These are phyloP conservation scores for Marasmarcha lunaedactyla DNA, from an alignment of 2,888 invertebrate species.

Conservation along the genomic window DNA sequence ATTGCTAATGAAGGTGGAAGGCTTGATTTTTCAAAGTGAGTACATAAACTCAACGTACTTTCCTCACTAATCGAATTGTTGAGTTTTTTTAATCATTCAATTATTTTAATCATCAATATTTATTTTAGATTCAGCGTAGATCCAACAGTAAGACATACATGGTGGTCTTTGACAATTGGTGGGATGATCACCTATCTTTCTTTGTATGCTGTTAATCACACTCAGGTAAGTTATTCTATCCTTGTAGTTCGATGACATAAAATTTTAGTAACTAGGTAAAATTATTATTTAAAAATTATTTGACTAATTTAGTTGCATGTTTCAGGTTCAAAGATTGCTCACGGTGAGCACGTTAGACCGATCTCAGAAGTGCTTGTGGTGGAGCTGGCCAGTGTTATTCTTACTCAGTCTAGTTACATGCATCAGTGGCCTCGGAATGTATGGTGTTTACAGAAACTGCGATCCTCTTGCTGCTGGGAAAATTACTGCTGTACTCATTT, in stretches of 20 bases:
- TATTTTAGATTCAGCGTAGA: slow-evolving; percentile 76
- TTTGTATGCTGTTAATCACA: slow-evolving; percentile 89
- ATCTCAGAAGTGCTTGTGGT: slow-evolving; percentile 81
- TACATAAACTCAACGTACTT: too few relatives aligned
- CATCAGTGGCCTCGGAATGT: slow-evolving; percentile 85
- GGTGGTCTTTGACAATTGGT: slow-evolving; percentile 86
- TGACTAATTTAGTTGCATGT: too few relatives aligned
- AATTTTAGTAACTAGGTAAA: too few relatives aligned
- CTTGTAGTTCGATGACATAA: too few relatives aligned
- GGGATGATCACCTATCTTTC: slow-evolving; percentile 84
- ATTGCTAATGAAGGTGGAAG: slow-evolving; percentile 78
- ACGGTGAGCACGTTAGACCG: slow-evolving; percentile 78
- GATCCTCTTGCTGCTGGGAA: slow-evolving; percentile 78
- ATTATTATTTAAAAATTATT: too few relatives aligned
- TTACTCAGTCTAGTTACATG: slow-evolving; percentile 80
- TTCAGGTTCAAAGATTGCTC: slow-evolving; percentile 75
- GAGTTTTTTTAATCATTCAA: too few relatives aligned
- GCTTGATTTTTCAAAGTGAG: slow-evolving; percentile 77
- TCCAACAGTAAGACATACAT: slow-evolving; percentile 85
- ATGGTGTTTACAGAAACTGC: slow-evolving; percentile 84
- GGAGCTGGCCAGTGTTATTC: slow-evolving; percentile 84
- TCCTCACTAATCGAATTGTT: too few relatives aligned
- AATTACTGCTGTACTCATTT: slow-evolving; percentile 63
- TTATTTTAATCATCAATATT: too few relatives aligned
- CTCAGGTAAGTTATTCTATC: slow-evolving; percentile 61